These are phyloP conservation scores for Onychostoma macrolepis DNA, from an alignment of 2,113 vertebrate species.

Conservation along the genomic window DNA sequence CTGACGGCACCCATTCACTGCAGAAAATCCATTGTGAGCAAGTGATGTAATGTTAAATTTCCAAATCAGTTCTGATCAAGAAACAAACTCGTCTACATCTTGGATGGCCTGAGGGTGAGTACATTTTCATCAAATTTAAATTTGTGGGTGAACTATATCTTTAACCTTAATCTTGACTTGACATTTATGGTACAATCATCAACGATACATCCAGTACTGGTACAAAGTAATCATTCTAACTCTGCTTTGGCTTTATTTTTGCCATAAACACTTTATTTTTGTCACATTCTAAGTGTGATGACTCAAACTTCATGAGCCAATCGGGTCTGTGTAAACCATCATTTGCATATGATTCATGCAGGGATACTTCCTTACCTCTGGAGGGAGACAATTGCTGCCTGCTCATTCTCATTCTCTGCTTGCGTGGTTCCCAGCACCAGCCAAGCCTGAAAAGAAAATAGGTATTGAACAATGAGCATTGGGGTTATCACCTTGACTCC, in stretches of 20 bases:
- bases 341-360: conserved; percentile 46
- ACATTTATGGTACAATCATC: background rate
- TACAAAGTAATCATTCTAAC: background rate
- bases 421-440: conserved; percentile 96
- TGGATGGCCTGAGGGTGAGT: too few relatives aligned
- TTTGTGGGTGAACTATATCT: too few relatives aligned
- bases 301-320: background rate
- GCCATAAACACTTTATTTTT: background rate
- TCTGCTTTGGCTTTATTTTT: background rate
- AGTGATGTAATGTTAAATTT: background rate
- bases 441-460: conserved; percentile 85
- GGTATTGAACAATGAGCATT: conserved; percentile 49
- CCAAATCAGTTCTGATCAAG: too few relatives aligned
- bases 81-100: too few relatives aligned
- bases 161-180: background rate
- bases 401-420: conserved; percentile 98
- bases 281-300: background rate
- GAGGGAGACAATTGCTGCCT: conserved; percentile 96
- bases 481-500: conserved; percentile 51
- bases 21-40: background rate
- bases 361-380: conserved; percentile 85
- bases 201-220: background rate
- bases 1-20: background rate
- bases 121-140: too few relatives aligned
- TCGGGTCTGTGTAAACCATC: background rate